These are phyloP conservation scores for Trididemnum miniatum DNA, from an alignment of 23 tunicate species.

Conservation along the genomic window DNA sequence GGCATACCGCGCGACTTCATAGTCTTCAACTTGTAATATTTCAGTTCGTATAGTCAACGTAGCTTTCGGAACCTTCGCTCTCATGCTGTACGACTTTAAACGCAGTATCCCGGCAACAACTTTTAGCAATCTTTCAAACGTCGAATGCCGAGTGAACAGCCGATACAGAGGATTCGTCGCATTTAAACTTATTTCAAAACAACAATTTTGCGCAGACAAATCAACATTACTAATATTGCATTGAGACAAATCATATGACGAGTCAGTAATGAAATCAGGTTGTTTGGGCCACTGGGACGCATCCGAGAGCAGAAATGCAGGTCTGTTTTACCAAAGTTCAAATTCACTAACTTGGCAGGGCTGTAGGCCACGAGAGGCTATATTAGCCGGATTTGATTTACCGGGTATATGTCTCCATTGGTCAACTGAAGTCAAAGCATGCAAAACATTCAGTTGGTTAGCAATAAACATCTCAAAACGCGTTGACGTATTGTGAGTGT, in stretches of 20 bases:
- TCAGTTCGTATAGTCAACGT: not conserved
- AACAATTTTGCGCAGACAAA: not conserved
- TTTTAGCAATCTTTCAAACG: not conserved
- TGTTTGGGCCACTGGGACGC: not conserved
- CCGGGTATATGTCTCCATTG: conserved; percentile 23
- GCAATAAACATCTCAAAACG: conserved; percentile 33
- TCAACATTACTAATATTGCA: too few relatives aligned
- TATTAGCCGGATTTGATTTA: not conserved
- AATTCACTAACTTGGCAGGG: not conserved
- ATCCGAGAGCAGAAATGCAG: not conserved
- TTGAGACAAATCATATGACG: not conserved
- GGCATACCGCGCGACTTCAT: not conserved
- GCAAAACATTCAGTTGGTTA: conserved; percentile 7
- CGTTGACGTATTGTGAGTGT: not conserved
- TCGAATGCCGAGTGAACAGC: conserved; percentile 15
- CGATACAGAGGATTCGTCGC: not conserved
- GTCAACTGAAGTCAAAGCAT: not conserved
- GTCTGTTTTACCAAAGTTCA: not conserved
- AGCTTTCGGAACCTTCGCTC: not conserved
- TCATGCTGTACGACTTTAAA: not conserved
- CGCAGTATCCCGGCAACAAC: conserved; percentile 9
- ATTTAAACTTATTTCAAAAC: not conserved
- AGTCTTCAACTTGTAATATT: not conserved
- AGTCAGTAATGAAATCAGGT: not conserved
- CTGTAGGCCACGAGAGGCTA: not conserved